phyloP scores from a whole-genome alignment of 2,113 vertebrate species.

The Pseudolaguvia tuberculata region DNA sequence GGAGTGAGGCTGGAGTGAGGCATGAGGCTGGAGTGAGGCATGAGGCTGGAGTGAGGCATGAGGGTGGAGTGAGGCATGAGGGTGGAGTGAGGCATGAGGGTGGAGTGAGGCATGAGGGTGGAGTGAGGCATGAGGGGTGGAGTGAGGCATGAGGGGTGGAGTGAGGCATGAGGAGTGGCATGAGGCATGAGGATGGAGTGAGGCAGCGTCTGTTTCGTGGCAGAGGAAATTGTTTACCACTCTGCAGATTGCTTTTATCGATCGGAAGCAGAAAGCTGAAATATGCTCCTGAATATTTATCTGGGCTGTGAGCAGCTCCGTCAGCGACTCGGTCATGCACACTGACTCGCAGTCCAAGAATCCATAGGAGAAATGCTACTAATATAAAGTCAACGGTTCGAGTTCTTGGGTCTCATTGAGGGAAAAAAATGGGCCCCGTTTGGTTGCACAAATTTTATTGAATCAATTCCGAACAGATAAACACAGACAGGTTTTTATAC shows the following conservation, averaged over 20 bases:
- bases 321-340: conserved; percentile 34
- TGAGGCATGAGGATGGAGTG: conserved; percentile 4
- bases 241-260: conserved; percentile 66
- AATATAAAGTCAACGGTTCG: neutral
- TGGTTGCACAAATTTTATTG: too few relatives aligned
- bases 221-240: conserved; percentile 55
- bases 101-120: neutral
- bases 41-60: neutral
- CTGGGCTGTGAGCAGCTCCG: conserved; percentile 40
- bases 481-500: neutral
- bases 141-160: neutral
- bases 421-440: neutral
- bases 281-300: conserved; percentile 55
- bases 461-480: neutral
- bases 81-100: neutral
- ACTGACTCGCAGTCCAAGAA: neutral
- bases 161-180: too few relatives aligned
- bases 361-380: neutral
- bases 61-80: neutral
- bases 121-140: neutral
- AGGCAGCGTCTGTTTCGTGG: conserved; percentile 37
- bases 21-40: neutral
- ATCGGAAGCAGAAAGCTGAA: conserved; percentile 47
- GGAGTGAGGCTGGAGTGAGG: neutral
- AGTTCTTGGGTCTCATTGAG: neutral